phyloP scores from a whole-genome alignment of 2,113 vertebrate species.

The Panthera tigris region DNA sequence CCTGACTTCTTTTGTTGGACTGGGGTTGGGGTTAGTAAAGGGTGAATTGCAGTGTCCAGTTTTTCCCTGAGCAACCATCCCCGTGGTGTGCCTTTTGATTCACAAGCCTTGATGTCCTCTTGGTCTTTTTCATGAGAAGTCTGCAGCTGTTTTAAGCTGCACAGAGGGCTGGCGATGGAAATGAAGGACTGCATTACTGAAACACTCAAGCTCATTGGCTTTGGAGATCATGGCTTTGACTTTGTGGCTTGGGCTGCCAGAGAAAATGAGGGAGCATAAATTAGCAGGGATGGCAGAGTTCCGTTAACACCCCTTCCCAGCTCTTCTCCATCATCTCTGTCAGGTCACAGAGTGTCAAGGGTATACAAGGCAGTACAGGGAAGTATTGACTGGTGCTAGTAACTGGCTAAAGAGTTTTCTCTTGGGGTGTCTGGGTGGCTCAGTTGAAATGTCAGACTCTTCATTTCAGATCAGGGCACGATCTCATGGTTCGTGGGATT shows the following conservation, averaged over 20 bases:
- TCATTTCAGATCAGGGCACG: too few relatives aligned
- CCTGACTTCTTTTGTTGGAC: neutral
- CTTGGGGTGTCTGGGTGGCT: too few relatives aligned
- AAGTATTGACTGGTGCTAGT: neutral
- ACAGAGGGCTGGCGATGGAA: neutral
- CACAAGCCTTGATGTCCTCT: neutral
- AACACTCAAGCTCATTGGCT: neutral
- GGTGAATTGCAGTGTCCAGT: neutral
- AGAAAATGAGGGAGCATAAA: neutral
- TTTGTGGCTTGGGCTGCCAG: neutral
- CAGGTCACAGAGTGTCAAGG: neutral
- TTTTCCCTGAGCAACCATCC: neutral
- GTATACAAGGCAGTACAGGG: neutral
- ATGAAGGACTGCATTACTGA: neutral
- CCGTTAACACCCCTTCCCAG: neutral
- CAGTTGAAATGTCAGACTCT: too few relatives aligned
- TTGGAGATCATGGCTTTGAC: neutral
- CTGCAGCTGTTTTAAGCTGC: neutral
- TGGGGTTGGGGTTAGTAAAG: neutral
- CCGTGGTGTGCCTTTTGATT: neutral
- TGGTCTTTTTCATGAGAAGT: neutral
- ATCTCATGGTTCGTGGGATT: too few relatives aligned
- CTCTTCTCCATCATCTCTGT: neutral
- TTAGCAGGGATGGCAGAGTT: neutral
- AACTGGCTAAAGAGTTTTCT: neutral